A percentile compares a stretch with the other conserved stretches of the same genome.
Conservation (phyloP, 2,113 vertebrate genomes). For the Redunca redunca region DNA sequence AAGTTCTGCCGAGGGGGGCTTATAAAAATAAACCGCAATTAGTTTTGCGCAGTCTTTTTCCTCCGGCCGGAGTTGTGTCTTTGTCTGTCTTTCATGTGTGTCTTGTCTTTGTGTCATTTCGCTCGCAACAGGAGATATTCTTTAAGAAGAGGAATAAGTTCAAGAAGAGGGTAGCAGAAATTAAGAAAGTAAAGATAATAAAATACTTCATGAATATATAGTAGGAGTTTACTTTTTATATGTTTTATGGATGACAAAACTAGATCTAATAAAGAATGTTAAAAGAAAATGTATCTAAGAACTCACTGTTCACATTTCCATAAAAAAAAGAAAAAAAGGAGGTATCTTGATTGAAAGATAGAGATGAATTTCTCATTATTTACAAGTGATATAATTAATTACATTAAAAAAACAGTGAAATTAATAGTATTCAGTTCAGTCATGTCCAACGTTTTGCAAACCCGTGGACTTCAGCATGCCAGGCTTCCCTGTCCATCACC, state of each 20-base stretch:
- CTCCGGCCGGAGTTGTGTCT: no score
- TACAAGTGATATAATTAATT: background rate
- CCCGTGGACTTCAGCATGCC: background rate
- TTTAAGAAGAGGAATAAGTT: background rate
- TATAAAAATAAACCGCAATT: no score
- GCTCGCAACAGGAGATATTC: no score
- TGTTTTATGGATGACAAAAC: background rate
- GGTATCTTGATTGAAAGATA: background rate
- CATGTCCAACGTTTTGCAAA: rapidly evolving
- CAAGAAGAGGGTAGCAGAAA: background rate
- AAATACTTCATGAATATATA: background rate
- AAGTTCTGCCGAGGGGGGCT: no score
- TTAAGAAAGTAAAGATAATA: background rate
- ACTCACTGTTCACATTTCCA: background rate
- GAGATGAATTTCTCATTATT: background rate
- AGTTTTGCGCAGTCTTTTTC: no score
- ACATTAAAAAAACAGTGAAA: background rate
- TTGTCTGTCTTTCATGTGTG: no score
- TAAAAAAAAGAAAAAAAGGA: background rate
- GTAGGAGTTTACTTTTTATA: background rate
- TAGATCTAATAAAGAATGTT: background rate
- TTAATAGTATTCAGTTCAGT: background rate
- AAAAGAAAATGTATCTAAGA: background rate
- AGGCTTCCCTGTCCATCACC: background rate
- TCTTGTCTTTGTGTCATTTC: no score